A percentile compares a stretch with the other conserved stretches of the same genome.
These are phyloP conservation scores for Rhinopomastus cyanomelas DNA, from an alignment of 2,113 vertebrate genomes.

Conservation along the genomic window DNA sequence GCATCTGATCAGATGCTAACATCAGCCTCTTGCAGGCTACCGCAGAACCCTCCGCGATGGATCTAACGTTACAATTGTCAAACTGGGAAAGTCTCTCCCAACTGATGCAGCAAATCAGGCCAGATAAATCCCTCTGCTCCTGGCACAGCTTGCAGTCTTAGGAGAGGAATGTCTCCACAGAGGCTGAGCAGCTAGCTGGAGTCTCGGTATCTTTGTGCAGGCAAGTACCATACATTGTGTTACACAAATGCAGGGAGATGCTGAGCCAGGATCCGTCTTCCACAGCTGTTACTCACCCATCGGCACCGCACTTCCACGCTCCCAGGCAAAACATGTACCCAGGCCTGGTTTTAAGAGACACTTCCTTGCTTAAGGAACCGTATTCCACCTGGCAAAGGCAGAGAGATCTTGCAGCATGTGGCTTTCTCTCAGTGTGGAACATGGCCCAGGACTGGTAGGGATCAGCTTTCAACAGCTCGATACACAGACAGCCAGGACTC, in stretches of 20 bases:
- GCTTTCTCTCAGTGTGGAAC: slow-evolving; percentile 34
- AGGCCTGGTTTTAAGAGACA: background rate
- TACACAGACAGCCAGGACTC: slow-evolving; percentile 16
- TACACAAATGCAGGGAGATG: background rate
- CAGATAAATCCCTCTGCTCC: slow-evolving; percentile 32
- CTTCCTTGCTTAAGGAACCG: slow-evolving; percentile 15
- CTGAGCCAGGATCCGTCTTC: slow-evolving; percentile 27
- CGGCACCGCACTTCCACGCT: background rate
- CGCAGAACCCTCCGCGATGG: background rate
- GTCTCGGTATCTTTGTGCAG: background rate
- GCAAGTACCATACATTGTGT: background rate
- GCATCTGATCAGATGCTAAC: slow-evolving; percentile 30
- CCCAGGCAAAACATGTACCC: background rate
- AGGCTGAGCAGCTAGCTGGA: background rate
- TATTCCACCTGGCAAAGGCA: slow-evolving; percentile 44
- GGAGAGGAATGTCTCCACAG: background rate
- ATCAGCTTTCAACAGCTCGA: slow-evolving; percentile 33
- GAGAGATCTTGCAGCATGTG: slow-evolving; percentile 1
- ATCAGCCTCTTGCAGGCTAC: slow-evolving; percentile 3
- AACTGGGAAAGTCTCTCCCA: slow-evolving; percentile 42
- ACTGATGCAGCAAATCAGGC: slow-evolving; percentile 15
- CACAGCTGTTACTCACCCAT: background rate
- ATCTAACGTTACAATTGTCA: slow-evolving; percentile 1
- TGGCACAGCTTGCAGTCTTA: background rate
- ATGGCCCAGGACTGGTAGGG: background rate